Evolutionary conservation across 2,113 vertebrate genomes (phyloP), one percentile per base, ranked within the genome.

Genomic region (Gymnarchus niloticus): DNA sequence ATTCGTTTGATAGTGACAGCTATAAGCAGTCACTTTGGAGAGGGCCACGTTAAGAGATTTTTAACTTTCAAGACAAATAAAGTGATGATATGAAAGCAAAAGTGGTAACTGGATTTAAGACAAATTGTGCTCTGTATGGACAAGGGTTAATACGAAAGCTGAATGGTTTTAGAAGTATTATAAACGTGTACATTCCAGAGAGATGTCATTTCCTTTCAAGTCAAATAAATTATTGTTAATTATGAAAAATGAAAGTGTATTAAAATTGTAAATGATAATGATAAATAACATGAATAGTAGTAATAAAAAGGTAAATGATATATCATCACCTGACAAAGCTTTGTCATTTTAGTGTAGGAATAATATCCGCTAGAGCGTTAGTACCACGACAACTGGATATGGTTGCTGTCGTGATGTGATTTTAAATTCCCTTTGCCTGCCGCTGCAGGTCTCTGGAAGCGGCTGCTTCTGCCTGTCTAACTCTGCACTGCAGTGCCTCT

Each of bases 401-500:
- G 17, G 21, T 25, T 82, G 80, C 1, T 12, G 3, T 1, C 7
- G 46, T 85, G 49, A 41, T 41, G 48, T 49, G 33, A 52, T 65
- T n/a, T 37, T 44, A 37, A 51, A 77, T 37, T 48, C n/a, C 37
- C 28, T 19, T 80, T 65, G 21, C 33, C 87, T 33, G 1, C n/a
- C 82, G 37, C 89, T 88, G 89, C 90, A 89, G 86, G 57, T 83
- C 28, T 91, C 90, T 91, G 91, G 25, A 48, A 49, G 85, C 91
- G 51, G 46, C 90, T 93, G 89, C 89, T 94, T 88, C n/a, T 84
- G 90, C 90, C 93, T 93, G 85, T 51, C 84, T 23, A 56, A 85
- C 88, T 85, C 93, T 93, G 94, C 93, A 94, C 92, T 94, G 94
- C 94, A 92, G 94, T 92, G 91, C 85, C 78, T 87, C 84, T 87